Evolutionary conservation across 2,113 vertebrate species (phyloP), one percentile per base, ranked within the genome.

Genomic region (Piaya cayana): DNA sequence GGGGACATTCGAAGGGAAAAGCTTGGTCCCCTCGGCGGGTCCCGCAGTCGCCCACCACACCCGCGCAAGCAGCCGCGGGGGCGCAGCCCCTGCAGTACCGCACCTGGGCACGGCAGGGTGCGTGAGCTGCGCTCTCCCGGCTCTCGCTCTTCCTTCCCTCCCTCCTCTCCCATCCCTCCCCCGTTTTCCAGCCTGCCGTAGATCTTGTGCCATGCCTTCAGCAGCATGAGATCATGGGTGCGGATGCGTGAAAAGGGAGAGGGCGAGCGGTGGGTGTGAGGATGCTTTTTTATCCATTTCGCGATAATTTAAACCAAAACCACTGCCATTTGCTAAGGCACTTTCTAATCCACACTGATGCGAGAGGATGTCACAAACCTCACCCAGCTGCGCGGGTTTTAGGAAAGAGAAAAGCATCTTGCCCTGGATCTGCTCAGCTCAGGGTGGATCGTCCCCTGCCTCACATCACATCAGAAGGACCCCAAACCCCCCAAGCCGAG

Each of bases 221-320:
- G 94, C 85, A 85, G 83, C 90, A 87, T 95, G 88, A 96, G 95
- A 80, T 94, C 92, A 96, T 74, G 96, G 88, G 93, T 39, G 91
- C 58, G 86, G 81, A 89, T 94, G 95, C 87, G 92, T 82, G 95
- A 94, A 49, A 92, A 94, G 42, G n/a, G 82, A 92, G 95, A 92
- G 77, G 94, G 88, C 80, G 94, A 94, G 86, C 43, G 5, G 94
- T 83, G 91, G 94, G 94, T 42, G 93, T 85, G 93, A 93, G 83
- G 76, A 83, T 14, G 77, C 5, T 15, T 77, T 67, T 84, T 75
- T 20, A 74, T 56, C 59, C 63, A 22, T 72, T 90, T 75, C 30
- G 76, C 86, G 13, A 93, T 86, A 55, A 78, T 92, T 90, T 81
- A 70, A 90, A 78, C 43, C 47, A 13, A 83, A 95, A 59, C 68